Conservation (phyloP, 2,888 invertebrate species). For the Brenthis hecate region DNA sequence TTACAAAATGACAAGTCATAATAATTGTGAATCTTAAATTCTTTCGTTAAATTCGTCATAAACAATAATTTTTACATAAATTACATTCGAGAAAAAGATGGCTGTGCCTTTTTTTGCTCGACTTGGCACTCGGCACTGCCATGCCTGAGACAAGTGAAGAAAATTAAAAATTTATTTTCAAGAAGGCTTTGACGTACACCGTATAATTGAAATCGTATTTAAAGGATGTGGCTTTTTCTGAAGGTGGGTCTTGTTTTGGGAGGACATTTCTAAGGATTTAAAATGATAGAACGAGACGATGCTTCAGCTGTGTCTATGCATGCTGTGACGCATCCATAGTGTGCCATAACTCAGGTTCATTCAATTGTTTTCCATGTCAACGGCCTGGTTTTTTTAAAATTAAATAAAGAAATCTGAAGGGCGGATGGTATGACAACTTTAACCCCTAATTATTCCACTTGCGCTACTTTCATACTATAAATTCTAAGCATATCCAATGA, state of each 20-base stretch:
- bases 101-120: too few species aligned
- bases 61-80: too few species aligned
- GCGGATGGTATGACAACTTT: background rate
- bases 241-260: background rate
- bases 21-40: background rate
- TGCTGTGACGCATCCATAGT: background rate
- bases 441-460: background rate
- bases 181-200: background rate
- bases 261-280: background rate
- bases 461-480: background rate
- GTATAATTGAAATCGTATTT: background rate
- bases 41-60: too few species aligned
- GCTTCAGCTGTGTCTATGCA: background rate
- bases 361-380: too few species aligned
- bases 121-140: too few species aligned
- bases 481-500: background rate
- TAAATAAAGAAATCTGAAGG: background rate
- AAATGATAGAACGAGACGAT: background rate
- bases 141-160: too few species aligned
- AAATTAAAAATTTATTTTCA: background rate
- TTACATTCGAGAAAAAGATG: too few species aligned
- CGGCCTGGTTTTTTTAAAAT: background rate
- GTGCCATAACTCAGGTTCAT: conserved; percentile 2
- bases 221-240: background rate
- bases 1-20: too few species aligned